phyloP scores from a whole-genome alignment of 2,113 vertebrate species.

The Pogonocichla stellata region DNA sequence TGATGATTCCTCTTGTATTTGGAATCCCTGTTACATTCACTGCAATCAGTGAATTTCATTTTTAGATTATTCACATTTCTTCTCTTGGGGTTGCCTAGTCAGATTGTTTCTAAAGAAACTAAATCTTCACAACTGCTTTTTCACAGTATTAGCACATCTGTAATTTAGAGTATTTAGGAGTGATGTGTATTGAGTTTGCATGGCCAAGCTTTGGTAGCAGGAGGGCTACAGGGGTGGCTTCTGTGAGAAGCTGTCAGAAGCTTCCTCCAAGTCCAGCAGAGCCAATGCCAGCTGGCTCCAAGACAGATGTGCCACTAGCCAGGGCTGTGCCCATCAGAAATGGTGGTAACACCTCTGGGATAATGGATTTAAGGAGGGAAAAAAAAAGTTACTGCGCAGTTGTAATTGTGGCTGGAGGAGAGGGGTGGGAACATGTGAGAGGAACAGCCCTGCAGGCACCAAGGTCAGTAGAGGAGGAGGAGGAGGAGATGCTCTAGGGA shows the following conservation, averaged over 20 bases:
- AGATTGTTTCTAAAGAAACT: neutral
- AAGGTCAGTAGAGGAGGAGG: neutral
- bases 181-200: fast-evolving
- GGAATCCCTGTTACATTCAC: neutral
- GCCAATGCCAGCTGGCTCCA: neutral
- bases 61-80: neutral
- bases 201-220: neutral
- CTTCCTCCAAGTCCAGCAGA: neutral
- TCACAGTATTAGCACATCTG: neutral
- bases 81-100: neutral
- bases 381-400: neutral
- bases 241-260: neutral
- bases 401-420: fast-evolving
- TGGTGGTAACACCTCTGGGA: fast-evolving
- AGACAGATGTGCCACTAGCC: too few relatives aligned
- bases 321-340: neutral
- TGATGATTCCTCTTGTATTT: neutral
- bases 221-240: neutral
- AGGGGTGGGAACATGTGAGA: fast-evolving
- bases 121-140: neutral
- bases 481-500: neutral
- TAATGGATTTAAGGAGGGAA: neutral
- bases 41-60: neutral
- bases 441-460: neutral
- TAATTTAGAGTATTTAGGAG: neutral